phyloP scores from a whole-genome alignment of 2,797 vertebrate genomes.

The Falco peregrinus region DNA sequence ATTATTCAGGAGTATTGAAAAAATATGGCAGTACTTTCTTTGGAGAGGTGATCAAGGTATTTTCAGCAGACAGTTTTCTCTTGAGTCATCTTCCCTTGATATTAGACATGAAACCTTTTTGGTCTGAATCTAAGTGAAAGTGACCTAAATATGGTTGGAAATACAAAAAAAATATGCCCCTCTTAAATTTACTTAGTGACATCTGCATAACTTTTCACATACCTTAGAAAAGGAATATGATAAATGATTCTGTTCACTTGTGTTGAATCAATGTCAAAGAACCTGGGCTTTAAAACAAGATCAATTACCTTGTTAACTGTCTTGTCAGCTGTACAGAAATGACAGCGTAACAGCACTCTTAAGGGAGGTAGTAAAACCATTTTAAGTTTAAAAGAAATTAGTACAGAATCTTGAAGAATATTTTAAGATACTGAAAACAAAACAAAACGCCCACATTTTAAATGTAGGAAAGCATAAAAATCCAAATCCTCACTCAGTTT shows the following conservation, averaged over 20 bases:
- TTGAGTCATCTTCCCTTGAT: not conserved
- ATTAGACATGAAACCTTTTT: not conserved
- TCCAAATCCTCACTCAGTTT: not conserved
- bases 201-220: not conserved
- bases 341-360: not conserved
- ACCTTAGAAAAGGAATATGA: not conserved
- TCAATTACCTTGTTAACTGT: not conserved
- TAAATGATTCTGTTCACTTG: not conserved
- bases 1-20: not conserved
- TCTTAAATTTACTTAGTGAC: not conserved
- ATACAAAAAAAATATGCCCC: not conserved
- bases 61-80: not conserved
- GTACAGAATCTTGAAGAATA: not conserved
- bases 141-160: not conserved
- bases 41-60: not conserved
- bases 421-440: not conserved
- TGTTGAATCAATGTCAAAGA: not conserved
- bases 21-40: not conserved
- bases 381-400: not conserved
- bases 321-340: not conserved
- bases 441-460: not conserved
- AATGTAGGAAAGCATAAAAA: not conserved
- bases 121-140: not conserved
- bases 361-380: not conserved
- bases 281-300: not conserved